phyloP scores from a whole-genome alignment of 2,888 invertebrate species.

The Plemyria rubiginata region DNA sequence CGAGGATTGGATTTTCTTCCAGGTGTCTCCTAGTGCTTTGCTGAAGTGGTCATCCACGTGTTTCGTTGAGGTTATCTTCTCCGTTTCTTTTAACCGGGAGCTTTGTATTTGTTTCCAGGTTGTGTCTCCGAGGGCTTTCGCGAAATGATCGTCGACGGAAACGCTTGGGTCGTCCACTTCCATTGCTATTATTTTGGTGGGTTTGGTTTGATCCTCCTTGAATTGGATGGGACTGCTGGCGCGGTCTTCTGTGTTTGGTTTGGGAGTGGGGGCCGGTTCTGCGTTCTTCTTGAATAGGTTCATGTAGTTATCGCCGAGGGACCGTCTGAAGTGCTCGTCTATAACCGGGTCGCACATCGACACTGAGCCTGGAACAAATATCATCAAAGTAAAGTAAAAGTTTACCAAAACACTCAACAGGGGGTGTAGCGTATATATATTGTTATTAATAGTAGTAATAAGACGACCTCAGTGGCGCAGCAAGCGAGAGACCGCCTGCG shows the following conservation, averaged over 20 bases:
- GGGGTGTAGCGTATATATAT: no score
- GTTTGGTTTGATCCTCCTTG: conserved; percentile 69
- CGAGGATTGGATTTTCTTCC: conserved; percentile 89
- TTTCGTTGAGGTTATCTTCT: conserved; percentile 63
- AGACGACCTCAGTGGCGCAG: no score
- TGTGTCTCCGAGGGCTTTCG: conserved; percentile 94
- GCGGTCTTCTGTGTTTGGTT: conserved; percentile 78
- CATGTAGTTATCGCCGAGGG: conserved; percentile 93
- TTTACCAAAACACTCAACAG: no score
- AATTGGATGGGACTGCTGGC: conserved; percentile 81
- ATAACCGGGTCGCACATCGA: conserved; percentile 95
- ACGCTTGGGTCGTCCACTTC: conserved; percentile 85
- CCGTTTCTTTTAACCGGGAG: conserved; percentile 80
- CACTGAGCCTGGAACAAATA: conserved; percentile 84
- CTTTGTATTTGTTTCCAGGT: conserved; percentile 92
- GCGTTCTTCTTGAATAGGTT: conserved; percentile 87
- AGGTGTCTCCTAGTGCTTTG: conserved; percentile 94
- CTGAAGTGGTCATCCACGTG: conserved; percentile 96
- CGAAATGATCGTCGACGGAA: conserved; percentile 96
- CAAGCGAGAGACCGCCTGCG: no score
- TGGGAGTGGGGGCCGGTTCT: conserved; percentile 62
- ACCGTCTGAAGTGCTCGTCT: conserved; percentile 97
- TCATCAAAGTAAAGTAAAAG: not conserved
- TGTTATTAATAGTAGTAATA: no score
- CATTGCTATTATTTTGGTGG: conserved; percentile 80